Evolutionary conservation across 2,888 invertebrate genomes (phyloP), one percentile per base, ranked within the genome.

Genomic region (Pegoplata infirma): DNA sequence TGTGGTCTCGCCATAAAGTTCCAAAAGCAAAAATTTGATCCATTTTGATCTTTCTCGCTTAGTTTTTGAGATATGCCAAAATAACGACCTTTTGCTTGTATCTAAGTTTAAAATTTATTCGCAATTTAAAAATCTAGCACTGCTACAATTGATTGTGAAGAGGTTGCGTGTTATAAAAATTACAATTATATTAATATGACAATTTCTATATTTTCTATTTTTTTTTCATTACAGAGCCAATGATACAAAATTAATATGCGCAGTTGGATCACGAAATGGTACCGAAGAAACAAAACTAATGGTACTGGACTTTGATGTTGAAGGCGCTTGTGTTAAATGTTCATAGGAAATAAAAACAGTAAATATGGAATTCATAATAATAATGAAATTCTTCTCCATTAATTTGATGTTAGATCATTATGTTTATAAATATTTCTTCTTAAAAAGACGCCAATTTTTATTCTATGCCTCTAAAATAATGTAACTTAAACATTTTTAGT

Each of bases 241-340:
- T 85, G 96, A 98, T 86, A 98, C 98, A 17, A 98, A 98, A 90
- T 92, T 99, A 80, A 97, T 99, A 59, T 99, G 99, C 90, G 99
- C 99, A 3, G 99, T 99, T 16, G 99, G 99, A 73, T 98, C 98
- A 82, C 93, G 99, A 40, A 99, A 99, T 88, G 98, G 98, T 71
- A 99, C 98, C 5, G 99, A 99, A 91, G 99, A 99, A 90, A 99
- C 99, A 7, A 99, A 99, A 90, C 93, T 99, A 32, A 93, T 99
- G 85, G 98, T 99, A 40, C 92, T 99, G 82, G 98, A 99, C 91
- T 99, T 99, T 91, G 98, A 98, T 90, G 94, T 96, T 61, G 95
- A 96, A 83, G 92, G 92, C 40, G 92, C 92, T 40, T 93, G 93
- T 86, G 90, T 91, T 81, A 92, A 92, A 87, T 92, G 93, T 82